These are phyloP conservation scores for Manacus vitellinus DNA, from an alignment of 2,113 vertebrate species.

Conservation along the genomic window DNA sequence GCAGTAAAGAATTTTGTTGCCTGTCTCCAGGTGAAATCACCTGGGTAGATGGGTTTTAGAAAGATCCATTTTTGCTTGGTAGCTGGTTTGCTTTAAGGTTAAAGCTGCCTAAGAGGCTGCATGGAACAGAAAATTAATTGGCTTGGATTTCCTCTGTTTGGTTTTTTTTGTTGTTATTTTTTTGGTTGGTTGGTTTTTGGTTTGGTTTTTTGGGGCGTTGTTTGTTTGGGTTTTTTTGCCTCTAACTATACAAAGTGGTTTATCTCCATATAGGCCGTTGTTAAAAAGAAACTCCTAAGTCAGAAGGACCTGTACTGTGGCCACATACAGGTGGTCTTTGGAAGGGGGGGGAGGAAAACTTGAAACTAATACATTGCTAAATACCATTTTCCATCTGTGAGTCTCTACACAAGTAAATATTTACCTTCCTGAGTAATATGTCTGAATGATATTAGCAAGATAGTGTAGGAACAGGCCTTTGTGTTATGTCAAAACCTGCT, in stretches of 20 bases:
- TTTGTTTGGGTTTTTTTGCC: background rate
- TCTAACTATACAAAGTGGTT: background rate
- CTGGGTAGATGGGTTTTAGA: background rate
- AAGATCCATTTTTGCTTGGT: background rate
- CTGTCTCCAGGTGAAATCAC: background rate
- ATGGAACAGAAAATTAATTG: background rate
- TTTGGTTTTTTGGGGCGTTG: background rate
- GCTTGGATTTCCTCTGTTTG: background rate
- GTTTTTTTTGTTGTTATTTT: too few relatives aligned
- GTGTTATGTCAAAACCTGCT: background rate
- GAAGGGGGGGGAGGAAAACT: background rate
- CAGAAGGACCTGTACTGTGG: background rate
- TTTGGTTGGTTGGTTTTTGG: background rate
- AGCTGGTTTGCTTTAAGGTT: background rate
- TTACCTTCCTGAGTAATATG: background rate
- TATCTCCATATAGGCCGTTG: background rate
- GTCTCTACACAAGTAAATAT: background rate
- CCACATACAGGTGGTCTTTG: background rate
- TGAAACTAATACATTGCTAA: background rate
- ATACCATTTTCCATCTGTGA: background rate
- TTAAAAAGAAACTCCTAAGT: background rate
- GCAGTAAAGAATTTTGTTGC: background rate
- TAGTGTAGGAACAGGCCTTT: background rate
- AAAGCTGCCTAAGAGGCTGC: background rate
- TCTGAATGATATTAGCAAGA: background rate